These are phyloP conservation scores for Spongilla lacustris DNA, from an alignment of 37 sponge, comb jelly and placozoan species.

Conservation along the genomic window DNA sequence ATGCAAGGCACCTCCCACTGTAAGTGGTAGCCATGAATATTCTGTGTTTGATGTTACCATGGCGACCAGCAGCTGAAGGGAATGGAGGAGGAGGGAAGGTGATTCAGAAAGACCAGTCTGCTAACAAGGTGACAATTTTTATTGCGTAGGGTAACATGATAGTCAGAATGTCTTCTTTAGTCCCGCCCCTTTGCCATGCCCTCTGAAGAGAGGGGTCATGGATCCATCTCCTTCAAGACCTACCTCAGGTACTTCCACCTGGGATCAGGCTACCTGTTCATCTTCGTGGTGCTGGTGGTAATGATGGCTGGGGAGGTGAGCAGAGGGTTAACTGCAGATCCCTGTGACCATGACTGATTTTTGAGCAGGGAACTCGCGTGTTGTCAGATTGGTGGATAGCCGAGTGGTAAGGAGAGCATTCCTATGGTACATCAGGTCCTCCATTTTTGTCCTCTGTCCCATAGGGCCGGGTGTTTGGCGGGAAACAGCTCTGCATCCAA, in stretches of 20 bases:
- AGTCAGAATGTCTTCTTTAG: no score
- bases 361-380: constrained; percentile 44
- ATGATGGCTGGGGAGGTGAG: constrained; percentile 67
- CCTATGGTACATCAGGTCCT: no score
- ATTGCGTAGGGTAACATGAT: no score
- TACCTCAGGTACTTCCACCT: constrained; percentile 62
- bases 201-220: constrained; percentile 63
- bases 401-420: constrained; percentile 55
- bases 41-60: no score
- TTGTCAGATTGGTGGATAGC: constrained; percentile 77
- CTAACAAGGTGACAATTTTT: no score
- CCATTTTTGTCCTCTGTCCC: not conserved
- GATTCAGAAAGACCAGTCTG: no score
- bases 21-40: no score
- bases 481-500: not conserved
- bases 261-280: constrained; percentile 40
- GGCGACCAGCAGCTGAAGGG: no score
- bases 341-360: no score
- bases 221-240: constrained; percentile 49
- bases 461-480: constrained; percentile 51
- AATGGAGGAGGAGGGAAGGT: no score
- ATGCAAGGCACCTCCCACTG: no score
- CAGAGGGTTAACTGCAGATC: no score
- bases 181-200: constrained; percentile 7
- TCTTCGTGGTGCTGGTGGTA: constrained; percentile 7